Conservation (phyloP, 1,140 invertebrate genomes). For the Anastrepha obliqua region DNA sequence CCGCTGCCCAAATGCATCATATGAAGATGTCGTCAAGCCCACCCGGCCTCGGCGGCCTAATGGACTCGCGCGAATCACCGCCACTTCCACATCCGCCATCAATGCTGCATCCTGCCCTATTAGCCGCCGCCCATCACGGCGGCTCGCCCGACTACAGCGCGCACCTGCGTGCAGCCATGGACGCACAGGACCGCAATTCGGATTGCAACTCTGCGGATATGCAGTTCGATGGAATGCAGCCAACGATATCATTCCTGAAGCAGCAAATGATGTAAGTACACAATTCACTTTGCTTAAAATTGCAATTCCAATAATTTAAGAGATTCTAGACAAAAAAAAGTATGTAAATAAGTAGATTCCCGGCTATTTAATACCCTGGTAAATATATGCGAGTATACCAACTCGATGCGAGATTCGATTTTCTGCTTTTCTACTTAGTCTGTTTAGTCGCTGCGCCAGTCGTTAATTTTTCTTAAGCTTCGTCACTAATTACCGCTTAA, state of each 20-base stretch:
- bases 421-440: not conserved
- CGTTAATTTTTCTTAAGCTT: conserved; percentile 56
- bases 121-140: conserved; percentile 86
- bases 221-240: conserved; percentile 91
- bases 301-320: no score
- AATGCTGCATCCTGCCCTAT: conserved; percentile 85
- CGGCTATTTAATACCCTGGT: no score
- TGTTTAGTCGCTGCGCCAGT: not conserved
- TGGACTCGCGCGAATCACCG: conserved; percentile 85
- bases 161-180: conserved; percentile 80
- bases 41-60: conserved; percentile 78
- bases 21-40: conserved; percentile 77
- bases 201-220: conserved; percentile 92
- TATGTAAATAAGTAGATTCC: no score
- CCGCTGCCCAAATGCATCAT: conserved; percentile 73
- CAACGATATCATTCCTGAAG: conserved; percentile 95
- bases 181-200: conserved; percentile 87
- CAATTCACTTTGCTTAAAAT: not conserved
- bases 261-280: conserved; percentile 73
- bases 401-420: no score
- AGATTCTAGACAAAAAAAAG: no score
- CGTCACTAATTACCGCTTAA: conserved; percentile 49
- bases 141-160: conserved; percentile 85
- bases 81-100: conserved; percentile 86
- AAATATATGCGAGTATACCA: no score